Conservation (phyloP, 1,140 invertebrate genomes). For the Varroa destructor region DNA sequence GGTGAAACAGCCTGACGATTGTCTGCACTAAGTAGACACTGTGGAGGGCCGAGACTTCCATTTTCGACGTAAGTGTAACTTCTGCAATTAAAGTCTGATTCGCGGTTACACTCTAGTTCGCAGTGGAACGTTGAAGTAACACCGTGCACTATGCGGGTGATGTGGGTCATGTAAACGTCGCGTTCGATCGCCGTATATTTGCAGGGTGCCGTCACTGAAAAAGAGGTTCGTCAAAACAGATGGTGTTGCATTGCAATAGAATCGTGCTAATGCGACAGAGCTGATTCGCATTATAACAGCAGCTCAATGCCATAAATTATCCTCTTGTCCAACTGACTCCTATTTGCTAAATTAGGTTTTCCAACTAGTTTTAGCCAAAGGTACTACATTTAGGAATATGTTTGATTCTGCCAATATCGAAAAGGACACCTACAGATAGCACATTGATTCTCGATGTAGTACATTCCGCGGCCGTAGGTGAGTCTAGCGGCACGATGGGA, state of each 20-base stretch:
- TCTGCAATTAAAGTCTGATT: slow-evolving; percentile 44
- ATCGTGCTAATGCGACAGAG: not conserved
- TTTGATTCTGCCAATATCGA: no score
- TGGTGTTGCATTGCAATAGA: not conserved
- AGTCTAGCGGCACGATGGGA: slow-evolving; percentile 39
- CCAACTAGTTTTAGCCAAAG: no score
- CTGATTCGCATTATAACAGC: slow-evolving; percentile 1
- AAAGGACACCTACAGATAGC: slow-evolving; percentile 39
- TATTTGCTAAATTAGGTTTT: no score
- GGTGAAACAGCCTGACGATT: slow-evolving; percentile 39
- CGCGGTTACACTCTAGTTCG: slow-evolving; percentile 43
- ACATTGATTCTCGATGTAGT: slow-evolving; percentile 48
- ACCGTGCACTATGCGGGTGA: slow-evolving; percentile 41
- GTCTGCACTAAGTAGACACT: slow-evolving; percentile 42
- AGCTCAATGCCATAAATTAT: not conserved
- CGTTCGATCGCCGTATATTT: slow-evolving; percentile 38
- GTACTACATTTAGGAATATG: no score
- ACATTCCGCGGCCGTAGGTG: slow-evolving; percentile 37
- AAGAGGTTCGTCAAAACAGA: slow-evolving; percentile 24
- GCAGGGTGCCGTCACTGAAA: slow-evolving; percentile 39
- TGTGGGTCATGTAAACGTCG: slow-evolving; percentile 42
- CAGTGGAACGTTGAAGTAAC: slow-evolving; percentile 39
- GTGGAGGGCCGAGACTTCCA: slow-evolving; percentile 32
- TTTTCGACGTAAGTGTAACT: slow-evolving; percentile 43
- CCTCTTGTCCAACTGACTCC: no score